Percentiles rank a stretch among this genome's conserved stretches.
phyloP scores from a whole-genome alignment of 2,888 invertebrate genomes.

The Ptilodon capucinus region DNA sequence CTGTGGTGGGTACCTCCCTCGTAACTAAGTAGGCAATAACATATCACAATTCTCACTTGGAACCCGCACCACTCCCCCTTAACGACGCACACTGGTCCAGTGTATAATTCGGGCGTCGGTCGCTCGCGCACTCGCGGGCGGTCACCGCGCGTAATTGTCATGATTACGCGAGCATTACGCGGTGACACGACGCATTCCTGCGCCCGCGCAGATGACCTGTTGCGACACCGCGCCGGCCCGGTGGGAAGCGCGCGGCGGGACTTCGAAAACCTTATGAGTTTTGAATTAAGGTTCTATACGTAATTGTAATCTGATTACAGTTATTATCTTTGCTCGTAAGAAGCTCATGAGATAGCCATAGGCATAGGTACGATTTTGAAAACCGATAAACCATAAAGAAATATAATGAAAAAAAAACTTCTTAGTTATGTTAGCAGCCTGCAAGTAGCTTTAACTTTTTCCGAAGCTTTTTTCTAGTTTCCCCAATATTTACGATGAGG shows the following conservation, averaged over 20 bases:
- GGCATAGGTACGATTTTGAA: no score
- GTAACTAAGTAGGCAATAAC: neutral
- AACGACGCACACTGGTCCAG: constrained; percentile 13
- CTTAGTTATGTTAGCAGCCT: no score
- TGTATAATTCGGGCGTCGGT: constrained; percentile 6
- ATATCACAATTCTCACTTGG: neutral
- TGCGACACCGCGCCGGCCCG: constrained; percentile 10
- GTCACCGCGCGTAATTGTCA: constrained; percentile 31
- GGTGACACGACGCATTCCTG: constrained; percentile 36
- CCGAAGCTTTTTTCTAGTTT: no score
- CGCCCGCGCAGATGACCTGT: constrained; percentile 11
- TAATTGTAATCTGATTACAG: no score
- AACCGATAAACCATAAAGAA: no score
- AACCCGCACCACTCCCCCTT: constrained; percentile 14
- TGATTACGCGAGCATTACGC: constrained; percentile 30
- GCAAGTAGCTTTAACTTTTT: no score
- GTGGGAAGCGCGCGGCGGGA: neutral
- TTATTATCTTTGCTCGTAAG: no score
- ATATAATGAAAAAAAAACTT: no score
- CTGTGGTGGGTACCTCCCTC: no score
- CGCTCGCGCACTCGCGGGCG: neutral
- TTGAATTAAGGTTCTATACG: no score
- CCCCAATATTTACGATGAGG: no score
- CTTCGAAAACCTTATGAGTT: neutral
- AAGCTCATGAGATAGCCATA: no score